Conservation (phyloP, 2,797 vertebrate genomes). For the Eutrigla gurnardus region DNA sequence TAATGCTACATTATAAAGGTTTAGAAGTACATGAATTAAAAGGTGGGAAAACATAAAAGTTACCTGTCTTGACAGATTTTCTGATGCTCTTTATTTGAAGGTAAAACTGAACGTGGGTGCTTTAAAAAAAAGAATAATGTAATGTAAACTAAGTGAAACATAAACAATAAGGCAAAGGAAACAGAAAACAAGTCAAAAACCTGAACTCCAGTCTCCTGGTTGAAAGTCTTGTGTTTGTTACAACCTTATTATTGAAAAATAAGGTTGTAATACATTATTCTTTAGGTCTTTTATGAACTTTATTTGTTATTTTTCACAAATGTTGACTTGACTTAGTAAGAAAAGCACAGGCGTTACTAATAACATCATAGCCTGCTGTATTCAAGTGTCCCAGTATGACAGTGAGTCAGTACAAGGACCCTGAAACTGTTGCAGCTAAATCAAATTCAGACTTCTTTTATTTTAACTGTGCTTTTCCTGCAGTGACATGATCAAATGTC, state of each 20-base stretch:
- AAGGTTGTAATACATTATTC: conserved; percentile 7
- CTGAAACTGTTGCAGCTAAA: not conserved
- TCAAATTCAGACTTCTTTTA: not conserved
- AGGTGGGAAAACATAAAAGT: no score
- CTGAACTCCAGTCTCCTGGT: not conserved
- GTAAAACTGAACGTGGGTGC: not conserved
- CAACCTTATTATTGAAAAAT: no score
- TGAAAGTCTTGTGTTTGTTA: not conserved
- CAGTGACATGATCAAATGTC: not conserved
- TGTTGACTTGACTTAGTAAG: not conserved
- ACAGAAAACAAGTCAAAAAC: not conserved
- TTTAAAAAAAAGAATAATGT: not conserved
- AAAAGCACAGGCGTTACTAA: not conserved
- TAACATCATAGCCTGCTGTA: not conserved
- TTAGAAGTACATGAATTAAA: no score
- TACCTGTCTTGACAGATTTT: not conserved
- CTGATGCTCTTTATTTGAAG: not conserved
- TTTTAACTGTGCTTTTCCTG: not conserved
- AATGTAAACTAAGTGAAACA: not conserved
- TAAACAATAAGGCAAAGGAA: not conserved
- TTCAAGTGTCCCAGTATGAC: not conserved
- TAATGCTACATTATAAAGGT: no score
- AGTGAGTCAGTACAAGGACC: not conserved
- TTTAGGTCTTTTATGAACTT: not conserved
- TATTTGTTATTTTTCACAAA: no score